Base-by-base conservation (phyloP, 2,888 invertebrate genomes). In the Phalera bucephala region DNA sequence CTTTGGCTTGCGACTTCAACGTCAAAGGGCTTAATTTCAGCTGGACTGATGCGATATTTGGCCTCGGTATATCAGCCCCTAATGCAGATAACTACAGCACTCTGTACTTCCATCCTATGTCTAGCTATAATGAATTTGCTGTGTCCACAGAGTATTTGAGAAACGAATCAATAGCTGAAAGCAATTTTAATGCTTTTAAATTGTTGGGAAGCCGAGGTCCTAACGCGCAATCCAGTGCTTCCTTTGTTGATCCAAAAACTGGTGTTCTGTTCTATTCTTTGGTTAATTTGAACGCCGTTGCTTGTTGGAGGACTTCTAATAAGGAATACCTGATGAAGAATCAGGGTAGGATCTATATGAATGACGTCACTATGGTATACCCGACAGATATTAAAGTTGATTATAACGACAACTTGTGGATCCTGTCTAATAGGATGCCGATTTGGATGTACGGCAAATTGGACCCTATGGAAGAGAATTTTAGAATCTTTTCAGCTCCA, bases 351-450 rank as follows among this genome's bases (percentile, higher is more conserved):
- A 92, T 95, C 31, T 94, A 92, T 45, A 93, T 93, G 92, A 93
- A 92, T 61, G 91, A 94, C 39, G 90, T 86, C 1, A 93, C 93
- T 1, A 93, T 95, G 93, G 88, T 95, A 0, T 95, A 95, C 58
- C 95, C 95, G 1, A 94, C 94, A 31, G 95, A 95, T 52, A 91
- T 95, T 1, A 95, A 95, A 76, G 94, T 95, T 0, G 95, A 95
- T 49, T 91, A 91, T 14, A 91, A 94, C 4, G 91, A 93, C 8
- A 93, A 92, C 23, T 69, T 95, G 0, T 95, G 95, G 95, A 93
- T 95, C 1, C 69, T 95, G 0, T 94, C 95, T 0, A 94, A 95
- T 68, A 91, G 92, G 40, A 76, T 95, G 59, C 95, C 94, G 0
- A 83, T 91, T 32, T 95, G 93, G 79, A 93, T 94, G 91, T 94